Conservation (phyloP, 2,888 invertebrate genomes). For the Rhorus exstirpatorius region DNA sequence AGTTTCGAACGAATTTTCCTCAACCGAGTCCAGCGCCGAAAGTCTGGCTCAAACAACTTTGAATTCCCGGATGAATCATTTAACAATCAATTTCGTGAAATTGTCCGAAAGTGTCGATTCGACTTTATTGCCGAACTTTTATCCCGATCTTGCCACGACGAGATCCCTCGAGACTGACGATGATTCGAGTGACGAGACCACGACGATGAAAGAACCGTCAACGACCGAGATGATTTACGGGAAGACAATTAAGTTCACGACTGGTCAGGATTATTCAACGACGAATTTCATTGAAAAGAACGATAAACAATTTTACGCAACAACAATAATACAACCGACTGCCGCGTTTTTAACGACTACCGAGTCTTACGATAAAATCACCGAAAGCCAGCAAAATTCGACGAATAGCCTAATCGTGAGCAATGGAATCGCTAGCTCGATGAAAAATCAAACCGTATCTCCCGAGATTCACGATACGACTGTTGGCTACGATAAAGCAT, state of each 20-base stretch:
- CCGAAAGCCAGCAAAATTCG: constrained; percentile 3
- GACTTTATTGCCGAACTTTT: not conserved
- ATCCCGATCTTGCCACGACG: constrained; percentile 8
- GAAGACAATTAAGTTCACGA: not conserved
- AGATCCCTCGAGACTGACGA: not conserved
- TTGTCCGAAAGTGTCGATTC: not conserved
- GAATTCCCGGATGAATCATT: not conserved
- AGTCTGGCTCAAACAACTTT: not conserved
- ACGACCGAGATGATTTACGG: not conserved
- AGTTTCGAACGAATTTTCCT: not conserved
- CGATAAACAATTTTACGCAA: not conserved
- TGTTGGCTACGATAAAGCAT: not conserved
- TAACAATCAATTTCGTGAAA: constrained; percentile 14
- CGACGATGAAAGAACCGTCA: not conserved
- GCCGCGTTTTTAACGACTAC: constrained; percentile 1
- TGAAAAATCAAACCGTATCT: constrained; percentile 3
- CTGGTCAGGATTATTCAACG: not conserved
- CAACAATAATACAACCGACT: not conserved
- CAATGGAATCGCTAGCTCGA: not conserved
- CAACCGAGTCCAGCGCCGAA: not conserved
- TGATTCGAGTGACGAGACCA: not conserved
- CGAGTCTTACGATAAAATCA: constrained; percentile 31
- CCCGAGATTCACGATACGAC: constrained; percentile 1
- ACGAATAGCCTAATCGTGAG: not conserved
- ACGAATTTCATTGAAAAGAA: not conserved